Conservation (phyloP, 2,113 vertebrate species). For the Ctenodactylus gundi region DNA sequence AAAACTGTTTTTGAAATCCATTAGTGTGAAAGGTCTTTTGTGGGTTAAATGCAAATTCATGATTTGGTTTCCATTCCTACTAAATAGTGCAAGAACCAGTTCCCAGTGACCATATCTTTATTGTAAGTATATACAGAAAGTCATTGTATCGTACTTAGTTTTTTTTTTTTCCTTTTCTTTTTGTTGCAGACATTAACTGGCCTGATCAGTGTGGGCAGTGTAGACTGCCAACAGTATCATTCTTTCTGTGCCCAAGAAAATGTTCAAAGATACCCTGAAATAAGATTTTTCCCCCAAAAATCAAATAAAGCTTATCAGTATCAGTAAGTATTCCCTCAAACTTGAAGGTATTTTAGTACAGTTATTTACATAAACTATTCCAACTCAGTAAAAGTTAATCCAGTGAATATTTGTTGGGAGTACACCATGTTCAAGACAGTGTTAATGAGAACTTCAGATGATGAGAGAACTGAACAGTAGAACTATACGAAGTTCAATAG, state of each 20-base stretch:
- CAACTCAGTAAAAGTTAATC: slow-evolving; percentile 5
- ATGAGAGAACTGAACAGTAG: neutral
- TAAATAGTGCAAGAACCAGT: neutral
- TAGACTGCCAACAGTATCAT: slow-evolving; percentile 95
- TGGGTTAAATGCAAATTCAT: neutral
- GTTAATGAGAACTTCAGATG: neutral
- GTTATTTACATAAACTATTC: neutral
- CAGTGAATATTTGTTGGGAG: neutral
- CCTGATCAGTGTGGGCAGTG: slow-evolving; percentile 90
- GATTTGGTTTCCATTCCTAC: neutral
- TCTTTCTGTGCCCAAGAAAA: slow-evolving; percentile 92
- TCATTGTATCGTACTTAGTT: too few species aligned
- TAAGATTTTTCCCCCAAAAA: slow-evolving; percentile 91
- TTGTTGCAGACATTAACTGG: slow-evolving; percentile 87
- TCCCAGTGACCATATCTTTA: neutral
- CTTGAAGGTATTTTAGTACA: slow-evolving; percentile 34
- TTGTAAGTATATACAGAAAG: neutral
- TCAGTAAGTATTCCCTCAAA: slow-evolving; percentile 85
- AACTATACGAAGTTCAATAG: neutral
- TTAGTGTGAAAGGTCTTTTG: neutral
- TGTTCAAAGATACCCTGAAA: slow-evolving; percentile 93
- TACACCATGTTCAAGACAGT: neutral
- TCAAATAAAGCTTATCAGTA: slow-evolving; percentile 83
- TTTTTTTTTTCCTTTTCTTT: slow-evolving; percentile 46
- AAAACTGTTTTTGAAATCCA: neutral